These are phyloP conservation scores for Turritopsis rubra DNA, from an alignment of 30 jellyfish, hydroid and myxozoan genomes.

Conservation along the genomic window DNA sequence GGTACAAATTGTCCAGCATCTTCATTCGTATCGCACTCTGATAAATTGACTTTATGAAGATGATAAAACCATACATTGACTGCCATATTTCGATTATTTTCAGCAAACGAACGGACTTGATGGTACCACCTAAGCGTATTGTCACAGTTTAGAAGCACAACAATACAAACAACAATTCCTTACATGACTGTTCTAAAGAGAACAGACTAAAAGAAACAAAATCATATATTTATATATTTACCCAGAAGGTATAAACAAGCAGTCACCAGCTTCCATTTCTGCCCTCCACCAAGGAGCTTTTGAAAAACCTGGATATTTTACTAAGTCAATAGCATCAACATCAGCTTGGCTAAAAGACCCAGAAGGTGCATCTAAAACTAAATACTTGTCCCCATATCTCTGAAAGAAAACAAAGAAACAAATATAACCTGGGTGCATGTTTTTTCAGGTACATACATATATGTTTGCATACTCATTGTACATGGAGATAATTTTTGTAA, in stretches of 20 bases:
- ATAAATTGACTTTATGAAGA: slow-evolving; percentile 40
- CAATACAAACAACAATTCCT: not conserved
- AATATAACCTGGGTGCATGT: not conserved
- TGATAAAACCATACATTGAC: slow-evolving; percentile 89
- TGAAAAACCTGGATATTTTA: slow-evolving; percentile 65
- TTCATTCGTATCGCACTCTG: slow-evolving; percentile 63
- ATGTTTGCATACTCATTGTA: too few relatives aligned
- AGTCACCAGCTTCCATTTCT: slow-evolving; percentile 83
- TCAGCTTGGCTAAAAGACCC: slow-evolving; percentile 63
- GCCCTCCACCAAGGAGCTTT: slow-evolving; percentile 89
- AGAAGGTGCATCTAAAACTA: slow-evolving; percentile 47
- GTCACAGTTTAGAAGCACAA: not conserved
- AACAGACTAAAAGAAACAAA: too few relatives aligned
- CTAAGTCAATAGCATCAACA: slow-evolving; percentile 79
- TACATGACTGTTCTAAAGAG: too few relatives aligned
- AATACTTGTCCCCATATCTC: slow-evolving; percentile 36
- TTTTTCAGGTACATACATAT: too few relatives aligned
- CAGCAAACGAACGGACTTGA: slow-evolving; percentile 67
- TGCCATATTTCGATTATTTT: slow-evolving; percentile 63
- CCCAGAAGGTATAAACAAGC: slow-evolving; percentile 64
- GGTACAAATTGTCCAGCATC: slow-evolving; percentile 39
- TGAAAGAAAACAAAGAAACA: not conserved
- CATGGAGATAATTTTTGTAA: too few relatives aligned
- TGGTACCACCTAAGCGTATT: slow-evolving; percentile 85
- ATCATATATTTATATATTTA: slow-evolving; percentile 21